Evolutionary conservation across 2,797 vertebrate species (phyloP), one percentile per base, ranked within the genome.

Genomic region (Mico argentatus): DNA sequence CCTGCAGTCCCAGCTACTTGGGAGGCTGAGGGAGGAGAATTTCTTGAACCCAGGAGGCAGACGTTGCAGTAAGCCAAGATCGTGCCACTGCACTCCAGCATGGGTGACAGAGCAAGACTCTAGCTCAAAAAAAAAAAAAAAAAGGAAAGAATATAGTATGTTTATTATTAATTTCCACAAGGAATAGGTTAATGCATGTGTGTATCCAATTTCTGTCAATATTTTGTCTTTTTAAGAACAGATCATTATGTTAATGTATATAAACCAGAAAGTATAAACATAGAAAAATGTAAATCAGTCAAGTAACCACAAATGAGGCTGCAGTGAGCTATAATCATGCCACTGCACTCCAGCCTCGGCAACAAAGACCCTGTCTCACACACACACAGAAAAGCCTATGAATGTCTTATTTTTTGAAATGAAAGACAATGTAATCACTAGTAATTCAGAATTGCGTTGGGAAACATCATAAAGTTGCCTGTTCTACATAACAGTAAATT

Each of bases 61-160:
- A 61, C 5, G 2, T 61, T 61, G 57, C 26, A 59, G 4, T 59
- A 11, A 59, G 57, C 26, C 57, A 30, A 5, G 11, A 27, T 61
- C 2, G 0, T 0, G 11, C 57, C 26, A 13, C 12, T 5, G 26
- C 26, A 61, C 57, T 61, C 57, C 5, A 61, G 57, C 57, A 5
- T 61, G 57, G 57, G 26, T 27, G 2, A 61, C 26, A 61, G 5
- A 30, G 26, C 57, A 30, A 61, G 26, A 61, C 26, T 59, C 57
- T 26, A 26, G 13, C 57, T 61, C 26, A 13, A 61, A 61, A 61
- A 13, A 30, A 57, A 57, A 57, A 26, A 10, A 57, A 26, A 57
- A 10, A 59, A 61, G 26, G 26, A 61, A 61, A 27, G 5, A 61
- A 61, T 30, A 61, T 61, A 61, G 14, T 33, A 67, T 67, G 33